Base-by-base conservation (phyloP, 2,113 vertebrate species). In the Tretioscincus oriximinensis region DNA sequence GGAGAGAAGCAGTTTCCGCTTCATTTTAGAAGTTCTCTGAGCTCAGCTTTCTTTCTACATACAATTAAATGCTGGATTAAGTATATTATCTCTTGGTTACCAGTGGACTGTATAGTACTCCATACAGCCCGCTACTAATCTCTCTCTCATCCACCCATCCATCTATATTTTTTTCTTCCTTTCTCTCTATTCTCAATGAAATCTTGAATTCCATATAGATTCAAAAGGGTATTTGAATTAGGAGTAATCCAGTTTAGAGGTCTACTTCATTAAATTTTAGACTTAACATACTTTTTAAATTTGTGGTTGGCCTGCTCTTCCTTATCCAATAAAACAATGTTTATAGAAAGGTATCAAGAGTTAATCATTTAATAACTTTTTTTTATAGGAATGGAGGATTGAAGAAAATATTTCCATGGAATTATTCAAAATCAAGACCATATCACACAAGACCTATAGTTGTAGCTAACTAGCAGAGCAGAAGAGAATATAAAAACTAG, bases 391-490 rank as follows among this genome's bases (percentile, higher is more conserved):
- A 28, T 61, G 20, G 81, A 77, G 7, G 49, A 47, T 22, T 14
- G 24, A 24, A 66, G 45, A 83, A 73, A 77, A 69, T 12, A 7
- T 73, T 41, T 73, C 47, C 47, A 9, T 72, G 69, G 76, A 73
- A 78, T 73, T 60, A 67, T 60, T 66, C 81, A 78, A 65, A 78
- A 73, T 24, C 58, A 65, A 67, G 58, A 60, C 47, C 24, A 24
- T 54, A 45, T 9, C 66, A 70, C 31, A 41, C 21, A 63, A 49
- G 41, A 54, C 24, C 54, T 58, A 81, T 65, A 63, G 18, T 26
- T 65, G 49, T 20, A 71, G 9, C 80, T 49, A 89, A 77, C 29
- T 76, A 68, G 84, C 77, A 70, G 29, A 77, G 71, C 54, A 41
- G 60, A 88, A 87, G 85, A 49, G 67, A 78, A 1, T 1, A 29